Base-by-base conservation (phyloP, 2,888 invertebrate genomes). In the Eupithecia abbreviata region DNA sequence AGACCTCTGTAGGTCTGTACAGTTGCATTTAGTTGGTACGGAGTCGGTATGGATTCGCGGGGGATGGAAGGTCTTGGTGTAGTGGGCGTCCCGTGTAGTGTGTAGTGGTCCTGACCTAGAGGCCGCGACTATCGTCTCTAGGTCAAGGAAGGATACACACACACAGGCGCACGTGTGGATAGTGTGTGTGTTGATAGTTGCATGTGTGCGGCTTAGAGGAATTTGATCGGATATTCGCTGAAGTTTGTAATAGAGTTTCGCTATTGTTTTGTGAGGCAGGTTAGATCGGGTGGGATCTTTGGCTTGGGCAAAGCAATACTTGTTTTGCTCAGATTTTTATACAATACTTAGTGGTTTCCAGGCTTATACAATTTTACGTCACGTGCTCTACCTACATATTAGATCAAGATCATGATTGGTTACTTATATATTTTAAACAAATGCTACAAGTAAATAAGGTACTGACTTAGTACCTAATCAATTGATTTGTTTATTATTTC, bases 81-180 rank as follows among this genome's bases (percentile, higher is more conserved):
- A 75, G 69, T 90, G 90, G 93, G 79, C 89, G 88, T 84, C 82
- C 84, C 87, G 87, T 89, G 86, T 92, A 92, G 92, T 90, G 88
- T 90, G 90, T 92, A 92, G 92, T 91, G 90, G 87, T 92, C 92
- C 94, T 94, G 94, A 95, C 94, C 94, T 94, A 94, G 91, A 91
- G 89, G 88, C 89, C 91, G 90, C 91, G 93, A 92, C 92, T 90
- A 90, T 84, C 87, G 90, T 87, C 91, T 92, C 91, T 94, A 94
- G 94, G 94, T 95, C 94, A 94, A 93, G 93, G 92, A 94, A 94
- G 93, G 94, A 93, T 93, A 93, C 88, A 94, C 93, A 87, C 94
- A 93, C 92, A 93, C 93, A 90, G 86, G 81, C 82, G 83, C 55
- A 81, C 76, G 74, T 79, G 76, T 84, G 82, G 62, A 77, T 72